Evolutionary conservation across 1,140 invertebrate genomes (phyloP), one percentile per base, ranked within the genome.

Genomic region (Trinorchestia longiramus): DNA sequence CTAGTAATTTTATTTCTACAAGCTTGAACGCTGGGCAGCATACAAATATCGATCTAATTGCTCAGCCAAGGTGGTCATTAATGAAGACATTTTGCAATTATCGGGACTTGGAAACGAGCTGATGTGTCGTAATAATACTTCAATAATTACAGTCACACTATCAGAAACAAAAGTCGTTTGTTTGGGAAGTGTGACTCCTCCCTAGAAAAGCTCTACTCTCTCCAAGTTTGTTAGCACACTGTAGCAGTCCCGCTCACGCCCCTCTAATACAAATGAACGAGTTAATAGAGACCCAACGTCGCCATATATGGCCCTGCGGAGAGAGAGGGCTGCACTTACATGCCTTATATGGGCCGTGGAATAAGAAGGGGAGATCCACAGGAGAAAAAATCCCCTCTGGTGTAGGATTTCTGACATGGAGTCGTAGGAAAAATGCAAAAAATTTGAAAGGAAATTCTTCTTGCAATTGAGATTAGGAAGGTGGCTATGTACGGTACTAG

Each of bases 211-310:
- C 92, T 94, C 44, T 94, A 94, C 45, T 94, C 92, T 94, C 92
- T 47, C 92, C 92, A 45, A 94, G 92, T 94, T 94, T 94, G 92
- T 94, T 94, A 45, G 92, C 41, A 47, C 17, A 45, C 43, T 0
- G 41, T 8, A 40, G 43, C 92, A 40, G 43, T 94, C 15, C 36
- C 4, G 92, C 92, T 94, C 43, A 94, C 44, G 43, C 92, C 44
- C 92, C 40, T 8, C 92, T 94, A 94, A 94, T 94, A 94, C 92
- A 94, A 94, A 94, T 94, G 92, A 94, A 94, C 92, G 92, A 94
- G 92, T 94, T 94, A 94, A 94, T 94, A 94, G 92, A 94, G 92
- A 47, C 92, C 43, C 92, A 47, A 44, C 36, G 8, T 0, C 11
- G 11, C 92, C 92, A 45, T 94, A 47, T 45, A 47, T n/a, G 92